Evolutionary conservation across 2,113 vertebrate genomes (phyloP).

Genomic region (Psammodynastes pulverulentus): DNA sequence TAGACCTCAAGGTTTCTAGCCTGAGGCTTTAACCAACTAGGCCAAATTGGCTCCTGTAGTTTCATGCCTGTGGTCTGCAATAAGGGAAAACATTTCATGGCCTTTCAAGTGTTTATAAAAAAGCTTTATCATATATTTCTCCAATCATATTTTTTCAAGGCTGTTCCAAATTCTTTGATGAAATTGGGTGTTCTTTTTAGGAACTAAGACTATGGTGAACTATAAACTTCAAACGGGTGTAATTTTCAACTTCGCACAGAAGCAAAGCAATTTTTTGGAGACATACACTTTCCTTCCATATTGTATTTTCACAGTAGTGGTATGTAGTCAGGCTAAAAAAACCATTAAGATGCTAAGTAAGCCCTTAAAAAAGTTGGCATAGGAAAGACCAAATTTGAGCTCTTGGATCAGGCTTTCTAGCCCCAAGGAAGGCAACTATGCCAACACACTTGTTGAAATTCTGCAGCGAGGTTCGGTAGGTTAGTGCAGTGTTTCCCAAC

Average conservation of each 20-base stretch:
- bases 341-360: background rate
- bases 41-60: background rate
- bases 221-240: background rate
- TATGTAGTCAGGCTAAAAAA: background rate
- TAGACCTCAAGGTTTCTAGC: background rate
- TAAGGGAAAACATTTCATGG: background rate
- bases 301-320: background rate
- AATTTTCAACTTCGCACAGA: background rate
- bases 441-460: background rate
- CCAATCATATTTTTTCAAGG: background rate
- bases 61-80: background rate
- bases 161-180: background rate
- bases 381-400: background rate
- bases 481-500: no score
- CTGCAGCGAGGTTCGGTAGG: background rate
- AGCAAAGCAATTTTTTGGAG: background rate
- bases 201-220: background rate
- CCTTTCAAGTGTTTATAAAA: background rate
- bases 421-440: background rate
- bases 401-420: background rate
- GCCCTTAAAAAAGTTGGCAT: background rate
- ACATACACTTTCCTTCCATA: background rate
- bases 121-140: background rate
- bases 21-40: background rate
- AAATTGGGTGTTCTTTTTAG: background rate